Conservation (phyloP, 37 sponge, comb jelly and placozoan genomes). For the Lycopodina hypogea region DNA sequence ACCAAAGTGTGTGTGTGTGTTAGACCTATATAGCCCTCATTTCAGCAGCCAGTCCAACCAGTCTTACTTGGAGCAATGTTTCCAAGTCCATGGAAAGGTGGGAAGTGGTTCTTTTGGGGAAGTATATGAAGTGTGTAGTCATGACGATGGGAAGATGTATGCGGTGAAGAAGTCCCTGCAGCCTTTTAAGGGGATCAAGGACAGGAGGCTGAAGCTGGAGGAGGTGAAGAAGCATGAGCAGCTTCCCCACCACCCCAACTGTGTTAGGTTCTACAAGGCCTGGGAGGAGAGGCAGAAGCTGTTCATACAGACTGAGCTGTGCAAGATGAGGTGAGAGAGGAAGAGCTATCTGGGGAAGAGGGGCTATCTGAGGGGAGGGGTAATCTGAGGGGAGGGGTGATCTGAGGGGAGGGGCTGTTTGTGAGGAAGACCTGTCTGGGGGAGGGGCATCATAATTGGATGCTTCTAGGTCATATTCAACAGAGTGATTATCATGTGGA, state of each 20-base stretch:
- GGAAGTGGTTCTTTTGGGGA: slow-evolving; percentile 92
- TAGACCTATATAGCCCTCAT: slow-evolving; percentile 35
- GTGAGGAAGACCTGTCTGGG: too few species aligned
- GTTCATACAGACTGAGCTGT: slow-evolving; percentile 91
- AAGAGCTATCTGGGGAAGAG: too few species aligned
- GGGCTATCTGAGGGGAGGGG: neutral
- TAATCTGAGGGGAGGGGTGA: too few species aligned
- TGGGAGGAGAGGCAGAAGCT: slow-evolving; percentile 85
- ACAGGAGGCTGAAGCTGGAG: slow-evolving; percentile 58
- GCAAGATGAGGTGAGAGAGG: slow-evolving; percentile 70
- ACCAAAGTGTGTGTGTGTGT: neutral
- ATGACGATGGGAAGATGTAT: slow-evolving; percentile 70
- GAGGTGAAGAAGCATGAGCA: slow-evolving; percentile 90
- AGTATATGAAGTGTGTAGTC: slow-evolving; percentile 62
- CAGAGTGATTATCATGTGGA: too few species aligned
- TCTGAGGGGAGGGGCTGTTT: too few species aligned
- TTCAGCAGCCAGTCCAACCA: slow-evolving; percentile 28
- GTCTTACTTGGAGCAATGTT: slow-evolving; percentile 62
- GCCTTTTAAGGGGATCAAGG: slow-evolving; percentile 53
- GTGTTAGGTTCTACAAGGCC: slow-evolving; percentile 73
- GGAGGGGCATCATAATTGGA: too few species aligned
- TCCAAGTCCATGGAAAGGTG: slow-evolving; percentile 57
- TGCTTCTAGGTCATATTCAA: too few species aligned
- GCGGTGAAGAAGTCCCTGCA: slow-evolving; percentile 86
- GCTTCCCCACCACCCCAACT: slow-evolving; percentile 78